phyloP scores from a whole-genome alignment of 2,888 invertebrate species.

The Hylaea fasciaria region DNA sequence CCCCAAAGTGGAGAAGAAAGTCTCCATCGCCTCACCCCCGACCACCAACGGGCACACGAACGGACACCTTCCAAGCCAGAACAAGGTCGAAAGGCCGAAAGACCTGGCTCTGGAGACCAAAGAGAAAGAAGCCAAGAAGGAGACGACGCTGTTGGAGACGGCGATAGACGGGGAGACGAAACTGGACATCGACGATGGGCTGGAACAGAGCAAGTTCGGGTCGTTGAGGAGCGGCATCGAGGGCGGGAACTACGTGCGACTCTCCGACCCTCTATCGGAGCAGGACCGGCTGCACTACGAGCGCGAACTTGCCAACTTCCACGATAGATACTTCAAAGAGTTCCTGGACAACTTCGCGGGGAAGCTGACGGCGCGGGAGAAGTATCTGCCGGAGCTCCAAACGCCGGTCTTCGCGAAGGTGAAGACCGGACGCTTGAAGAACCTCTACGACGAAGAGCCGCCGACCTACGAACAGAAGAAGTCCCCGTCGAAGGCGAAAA shows the following conservation, averaged over 20 bases:
- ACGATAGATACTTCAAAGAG: constrained; percentile 74
- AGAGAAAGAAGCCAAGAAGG: constrained; percentile 58
- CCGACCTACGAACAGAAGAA: constrained; percentile 69
- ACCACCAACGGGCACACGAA: constrained; percentile 55
- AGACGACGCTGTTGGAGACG: constrained; percentile 45
- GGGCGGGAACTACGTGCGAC: constrained; percentile 71
- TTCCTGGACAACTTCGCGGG: constrained; percentile 72
- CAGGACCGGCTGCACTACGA: constrained; percentile 74
- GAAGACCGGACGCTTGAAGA: constrained; percentile 69
- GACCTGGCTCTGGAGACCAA: constrained; percentile 64
- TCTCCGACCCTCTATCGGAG: constrained; percentile 72
- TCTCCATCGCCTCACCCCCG: constrained; percentile 60
- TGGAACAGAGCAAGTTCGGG: constrained; percentile 78
- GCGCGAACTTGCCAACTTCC: constrained; percentile 76
- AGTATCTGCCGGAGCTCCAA: constrained; percentile 78
- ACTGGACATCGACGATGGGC: constrained; percentile 53
- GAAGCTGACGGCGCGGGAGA: constrained; percentile 69
- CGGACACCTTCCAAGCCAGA: constrained; percentile 43
- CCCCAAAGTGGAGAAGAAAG: constrained; percentile 68
- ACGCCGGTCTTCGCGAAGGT: constrained; percentile 80
- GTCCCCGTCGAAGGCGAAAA: constrained; percentile 72
- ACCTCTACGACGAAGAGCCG: constrained; percentile 71
- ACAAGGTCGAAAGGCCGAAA: constrained; percentile 66
- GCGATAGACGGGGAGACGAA: constrained; percentile 46
- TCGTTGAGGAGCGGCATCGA: constrained; percentile 74